Conservation (phyloP, 2,888 invertebrate species). For the Colostygia pectinataria region DNA sequence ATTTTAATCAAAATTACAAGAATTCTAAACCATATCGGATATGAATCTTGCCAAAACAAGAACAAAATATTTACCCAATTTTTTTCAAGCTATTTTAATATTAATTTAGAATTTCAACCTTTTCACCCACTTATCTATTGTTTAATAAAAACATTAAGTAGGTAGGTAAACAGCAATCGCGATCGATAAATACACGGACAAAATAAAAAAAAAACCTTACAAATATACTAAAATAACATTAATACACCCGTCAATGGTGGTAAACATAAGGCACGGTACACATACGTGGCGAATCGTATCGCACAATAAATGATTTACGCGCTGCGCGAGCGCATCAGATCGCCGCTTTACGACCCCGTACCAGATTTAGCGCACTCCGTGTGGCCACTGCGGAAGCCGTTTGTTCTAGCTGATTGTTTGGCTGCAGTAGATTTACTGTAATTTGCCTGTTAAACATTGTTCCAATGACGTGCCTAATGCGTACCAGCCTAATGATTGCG, state of each 20-base stretch:
- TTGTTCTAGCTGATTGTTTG: slow-evolving; percentile 32
- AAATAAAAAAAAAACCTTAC: too few species aligned
- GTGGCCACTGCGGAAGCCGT: slow-evolving; percentile 32
- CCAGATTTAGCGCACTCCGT: slow-evolving; percentile 30
- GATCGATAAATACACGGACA: too few species aligned
- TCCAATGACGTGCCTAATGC: slow-evolving; percentile 34
- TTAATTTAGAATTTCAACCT: too few species aligned
- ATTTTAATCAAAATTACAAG: too few species aligned
- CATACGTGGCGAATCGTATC: slow-evolving; percentile 24
- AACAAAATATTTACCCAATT: too few species aligned
- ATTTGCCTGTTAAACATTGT: slow-evolving; percentile 34
- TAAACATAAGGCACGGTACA: not conserved
- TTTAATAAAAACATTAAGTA: not conserved
- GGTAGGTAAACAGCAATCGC: too few species aligned
- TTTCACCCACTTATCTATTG: too few species aligned
- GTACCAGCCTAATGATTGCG: slow-evolving; percentile 18
- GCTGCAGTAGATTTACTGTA: slow-evolving; percentile 36
- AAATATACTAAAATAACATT: not conserved
- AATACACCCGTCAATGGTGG: not conserved
- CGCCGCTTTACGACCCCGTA: slow-evolving; percentile 30
- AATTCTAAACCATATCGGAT: too few species aligned
- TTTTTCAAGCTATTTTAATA: too few species aligned
- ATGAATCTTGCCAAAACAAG: too few species aligned
- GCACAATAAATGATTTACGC: slow-evolving; percentile 32
- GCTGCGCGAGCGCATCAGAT: slow-evolving; percentile 32